Conservation (phyloP, 2,113 vertebrate genomes). For the Aleadryas rufinucha region DNA sequence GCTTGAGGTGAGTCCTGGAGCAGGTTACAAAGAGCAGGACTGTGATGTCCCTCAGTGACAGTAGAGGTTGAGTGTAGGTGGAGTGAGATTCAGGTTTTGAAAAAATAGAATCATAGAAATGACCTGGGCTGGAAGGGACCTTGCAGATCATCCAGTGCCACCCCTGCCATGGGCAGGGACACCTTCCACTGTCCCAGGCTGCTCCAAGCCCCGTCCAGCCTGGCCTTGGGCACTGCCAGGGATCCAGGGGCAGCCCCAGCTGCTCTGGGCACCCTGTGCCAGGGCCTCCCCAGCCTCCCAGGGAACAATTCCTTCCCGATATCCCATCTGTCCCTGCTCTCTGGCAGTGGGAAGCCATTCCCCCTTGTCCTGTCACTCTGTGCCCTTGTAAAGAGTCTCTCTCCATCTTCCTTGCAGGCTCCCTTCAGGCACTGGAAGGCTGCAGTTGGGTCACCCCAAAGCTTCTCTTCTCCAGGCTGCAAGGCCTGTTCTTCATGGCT, state of each 20-base stretch:
- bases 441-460: not conserved
- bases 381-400: not conserved
- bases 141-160: not conserved
- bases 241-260: not conserved
- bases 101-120: not conserved
- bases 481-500: not conserved
- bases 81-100: not conserved
- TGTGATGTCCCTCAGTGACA: not conserved
- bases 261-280: not conserved
- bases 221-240: not conserved
- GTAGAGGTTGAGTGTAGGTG: not conserved
- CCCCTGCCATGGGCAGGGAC: not conserved
- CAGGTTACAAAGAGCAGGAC: not conserved
- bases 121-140: not conserved
- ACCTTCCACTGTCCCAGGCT: not conserved
- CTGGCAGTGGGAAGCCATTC: not conserved
- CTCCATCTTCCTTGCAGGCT: not conserved
- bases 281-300: not conserved
- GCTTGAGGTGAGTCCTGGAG: not conserved
- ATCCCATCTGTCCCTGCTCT: accelerated
- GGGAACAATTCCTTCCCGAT: not conserved
- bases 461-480: not conserved
- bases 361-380: not conserved
- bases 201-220: not conserved
- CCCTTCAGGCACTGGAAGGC: not conserved